Evolutionary conservation across 2,113 vertebrate species (phyloP).

Genomic region (Grus americana): DNA sequence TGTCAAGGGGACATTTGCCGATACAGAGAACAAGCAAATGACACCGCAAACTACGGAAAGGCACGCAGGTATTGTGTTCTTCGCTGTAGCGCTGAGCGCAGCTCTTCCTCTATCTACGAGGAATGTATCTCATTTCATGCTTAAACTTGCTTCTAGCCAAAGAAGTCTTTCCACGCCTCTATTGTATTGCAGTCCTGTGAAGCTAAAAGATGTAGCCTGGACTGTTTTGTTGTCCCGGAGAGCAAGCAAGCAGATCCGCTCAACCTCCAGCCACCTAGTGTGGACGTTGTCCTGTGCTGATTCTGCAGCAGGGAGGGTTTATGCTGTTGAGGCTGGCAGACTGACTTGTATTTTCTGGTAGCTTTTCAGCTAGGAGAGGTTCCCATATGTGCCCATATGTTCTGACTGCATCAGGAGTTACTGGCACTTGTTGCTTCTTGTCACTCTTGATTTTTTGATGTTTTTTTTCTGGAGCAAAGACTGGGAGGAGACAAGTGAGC

Average conservation of each 20-base stretch:
- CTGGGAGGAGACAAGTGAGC: neutral
- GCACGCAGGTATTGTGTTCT: constrained; percentile 87
- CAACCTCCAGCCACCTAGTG: neutral
- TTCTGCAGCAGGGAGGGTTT: neutral
- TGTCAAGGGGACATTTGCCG: constrained; percentile 96
- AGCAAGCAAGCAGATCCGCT: neutral
- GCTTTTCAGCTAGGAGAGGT: neutral
- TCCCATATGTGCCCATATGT: fast-evolving
- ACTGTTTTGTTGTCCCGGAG: neutral
- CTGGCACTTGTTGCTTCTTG: neutral
- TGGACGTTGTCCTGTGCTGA: neutral
- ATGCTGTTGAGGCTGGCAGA: neutral
- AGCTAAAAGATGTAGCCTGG: neutral
- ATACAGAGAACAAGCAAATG: constrained; percentile 94
- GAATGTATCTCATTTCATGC: neutral
- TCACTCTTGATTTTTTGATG: neutral
- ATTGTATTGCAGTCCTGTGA: neutral
- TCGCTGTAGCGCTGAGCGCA: neutral
- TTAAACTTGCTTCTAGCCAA: neutral
- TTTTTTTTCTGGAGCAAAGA: neutral
- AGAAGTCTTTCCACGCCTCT: neutral
- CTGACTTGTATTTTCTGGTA: neutral
- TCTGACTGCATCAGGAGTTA: neutral
- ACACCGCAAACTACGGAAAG: constrained; percentile 95
- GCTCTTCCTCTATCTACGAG: neutral